Base-by-base conservation (phyloP, 2,888 invertebrate species). In the Pyralis farinalis region DNA sequence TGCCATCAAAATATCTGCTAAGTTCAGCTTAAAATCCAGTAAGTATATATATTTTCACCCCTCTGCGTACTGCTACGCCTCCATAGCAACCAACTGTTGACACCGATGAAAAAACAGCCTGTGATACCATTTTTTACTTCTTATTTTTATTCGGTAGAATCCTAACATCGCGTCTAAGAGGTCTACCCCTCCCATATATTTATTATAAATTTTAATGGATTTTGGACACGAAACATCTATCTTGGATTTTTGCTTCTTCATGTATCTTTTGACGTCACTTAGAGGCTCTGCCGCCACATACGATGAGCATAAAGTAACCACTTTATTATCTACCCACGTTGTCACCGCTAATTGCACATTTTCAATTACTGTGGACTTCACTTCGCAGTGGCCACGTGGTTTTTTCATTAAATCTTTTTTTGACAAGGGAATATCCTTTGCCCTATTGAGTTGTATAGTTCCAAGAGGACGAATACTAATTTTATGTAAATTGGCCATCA, bases 31-130 rank as follows among this genome's bases (percentile, higher is more conserved):
- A n/a, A 25, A 25, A 25, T 25, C 25, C 25, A 25, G n/a, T 7
- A 25, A n/a, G n/a, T 3, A 7, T 25, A 25, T 25, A 7, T 25
- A 25, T 25, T 7, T 25, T 25, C 25, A n/a, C 25, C 25, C n/a
- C 7, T 25, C 7, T 25, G 25, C 7, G 3, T 25, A n/a, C 1
- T 8, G n/a, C 20, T 20, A n/a, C 38, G 21, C 3, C 48, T 40
- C 40, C 44, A 51, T 12, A 51, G 11, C 7, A 53, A 10, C 53
- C 47, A 50, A 5, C 34, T 25, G 32, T 53, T 49, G 6, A 53
- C 47, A 11, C 40, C 46, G 38, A 12, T 50, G 49, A 32, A 49
- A 49, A 42, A 51, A 51, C 9, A 49, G 38, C 31, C 45, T 11
- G 1, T 44, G 40, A 30, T 50, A 51, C 44, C 45, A 48, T 31